Evolutionary conservation across 2,113 vertebrate species (phyloP).

Genomic region (Aldabrachelys gigantea): DNA sequence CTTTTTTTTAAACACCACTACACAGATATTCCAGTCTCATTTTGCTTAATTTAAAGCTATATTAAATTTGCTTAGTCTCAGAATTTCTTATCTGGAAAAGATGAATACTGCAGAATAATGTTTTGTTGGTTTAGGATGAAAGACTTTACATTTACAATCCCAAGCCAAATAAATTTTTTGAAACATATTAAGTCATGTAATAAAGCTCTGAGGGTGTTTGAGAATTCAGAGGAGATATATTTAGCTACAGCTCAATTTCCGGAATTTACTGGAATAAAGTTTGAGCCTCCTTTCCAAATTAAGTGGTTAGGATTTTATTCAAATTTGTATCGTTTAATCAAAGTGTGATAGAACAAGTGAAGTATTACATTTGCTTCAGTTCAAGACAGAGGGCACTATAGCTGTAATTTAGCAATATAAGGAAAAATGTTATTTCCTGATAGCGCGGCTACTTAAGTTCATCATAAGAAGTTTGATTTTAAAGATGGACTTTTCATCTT

Average conservation of each 20-base stretch:
- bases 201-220: not conserved
- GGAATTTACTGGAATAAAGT: not conserved
- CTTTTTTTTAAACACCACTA: not conserved
- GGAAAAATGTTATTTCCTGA: not conserved
- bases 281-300: not conserved
- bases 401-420: not conserved
- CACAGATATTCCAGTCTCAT: not conserved
- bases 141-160: not conserved
- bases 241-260: not conserved
- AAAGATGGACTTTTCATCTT: not conserved
- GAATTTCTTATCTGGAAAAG: not conserved
- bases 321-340: not conserved
- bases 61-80: too few relatives aligned
- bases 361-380: not conserved
- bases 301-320: not conserved
- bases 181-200: not conserved
- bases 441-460: not conserved
- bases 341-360: too few relatives aligned
- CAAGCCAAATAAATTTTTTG: not conserved
- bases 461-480: not conserved
- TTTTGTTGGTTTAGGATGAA: not conserved
- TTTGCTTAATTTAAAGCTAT: not conserved
- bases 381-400: not conserved
- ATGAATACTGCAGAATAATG: not conserved
- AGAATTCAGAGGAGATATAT: too few relatives aligned